phyloP scores from a whole-genome alignment of 2,113 vertebrate species.

The Elachura formosa region DNA sequence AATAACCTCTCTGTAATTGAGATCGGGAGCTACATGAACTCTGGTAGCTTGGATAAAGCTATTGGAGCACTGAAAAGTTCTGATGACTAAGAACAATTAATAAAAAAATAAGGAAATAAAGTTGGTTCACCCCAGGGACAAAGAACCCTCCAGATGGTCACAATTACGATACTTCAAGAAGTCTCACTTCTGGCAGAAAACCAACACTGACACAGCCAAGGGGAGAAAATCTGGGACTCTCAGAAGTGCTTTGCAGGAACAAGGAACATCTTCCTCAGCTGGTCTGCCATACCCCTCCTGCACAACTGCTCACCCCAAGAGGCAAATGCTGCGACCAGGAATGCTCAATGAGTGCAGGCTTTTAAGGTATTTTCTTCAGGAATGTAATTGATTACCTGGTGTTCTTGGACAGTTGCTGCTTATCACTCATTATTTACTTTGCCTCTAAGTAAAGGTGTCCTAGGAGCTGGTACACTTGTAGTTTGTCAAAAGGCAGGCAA shows the following conservation, averaged over 20 bases:
- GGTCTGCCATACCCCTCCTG: background rate
- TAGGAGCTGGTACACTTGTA: background rate
- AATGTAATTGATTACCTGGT: background rate
- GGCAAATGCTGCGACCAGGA: background rate
- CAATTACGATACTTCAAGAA: background rate
- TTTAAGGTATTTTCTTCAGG: background rate
- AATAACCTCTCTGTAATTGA: accelerated
- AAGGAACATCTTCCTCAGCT: background rate
- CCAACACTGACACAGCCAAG: accelerated
- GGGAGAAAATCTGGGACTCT: background rate
- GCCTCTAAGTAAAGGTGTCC: accelerated
- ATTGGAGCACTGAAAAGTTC: accelerated
- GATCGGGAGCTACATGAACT: background rate
- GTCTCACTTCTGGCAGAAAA: background rate
- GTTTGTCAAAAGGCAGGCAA: background rate
- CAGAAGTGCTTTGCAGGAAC: background rate
- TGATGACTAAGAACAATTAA: background rate
- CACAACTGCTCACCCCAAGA: background rate
- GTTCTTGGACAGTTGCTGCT: background rate
- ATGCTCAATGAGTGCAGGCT: accelerated
- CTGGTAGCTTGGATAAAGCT: background rate
- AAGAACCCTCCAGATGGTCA: background rate
- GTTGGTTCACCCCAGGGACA: background rate
- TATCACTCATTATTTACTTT: background rate
- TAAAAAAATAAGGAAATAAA: background rate